A percentile compares a stretch with the other conserved stretches of the same genome.
These are phyloP conservation scores for Goniozus legneri DNA, from an alignment of 1,140 invertebrate genomes.

Conservation along the genomic window DNA sequence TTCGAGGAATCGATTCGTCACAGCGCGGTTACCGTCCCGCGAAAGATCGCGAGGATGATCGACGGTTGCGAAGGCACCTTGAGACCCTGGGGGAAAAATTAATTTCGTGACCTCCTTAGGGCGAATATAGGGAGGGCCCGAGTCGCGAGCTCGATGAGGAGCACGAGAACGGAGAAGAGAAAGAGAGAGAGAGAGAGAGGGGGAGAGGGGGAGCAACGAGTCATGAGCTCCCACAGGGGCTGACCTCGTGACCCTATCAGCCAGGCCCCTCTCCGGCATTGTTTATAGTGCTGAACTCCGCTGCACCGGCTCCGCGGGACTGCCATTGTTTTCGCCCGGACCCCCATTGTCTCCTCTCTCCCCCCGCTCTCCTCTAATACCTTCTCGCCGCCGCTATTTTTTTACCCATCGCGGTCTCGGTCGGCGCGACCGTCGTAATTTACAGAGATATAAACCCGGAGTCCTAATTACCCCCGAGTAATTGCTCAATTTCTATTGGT, in stretches of 20 bases:
- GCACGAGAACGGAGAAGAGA: not conserved
- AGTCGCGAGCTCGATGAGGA: constrained; percentile 6
- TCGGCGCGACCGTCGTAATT: constrained; percentile 31
- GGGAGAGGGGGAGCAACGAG: constrained; percentile 37
- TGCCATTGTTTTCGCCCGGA: constrained; percentile 36
- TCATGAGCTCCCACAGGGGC: constrained; percentile 49
- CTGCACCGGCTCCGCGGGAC: constrained; percentile 30
- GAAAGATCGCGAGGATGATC: constrained; percentile 18
- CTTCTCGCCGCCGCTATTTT: constrained; percentile 5
- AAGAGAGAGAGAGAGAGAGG: constrained; percentile 24
- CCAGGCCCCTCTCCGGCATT: constrained; percentile 40
- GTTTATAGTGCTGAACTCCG: constrained; percentile 42
- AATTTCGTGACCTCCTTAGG: constrained; percentile 41
- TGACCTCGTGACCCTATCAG: constrained; percentile 46
- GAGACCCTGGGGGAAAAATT: constrained; percentile 23
- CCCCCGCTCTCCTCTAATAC: constrained; percentile 1
- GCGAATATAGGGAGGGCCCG: too few species aligned
- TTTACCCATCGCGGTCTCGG: constrained; percentile 11
- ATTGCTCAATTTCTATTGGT: constrained; percentile 45
- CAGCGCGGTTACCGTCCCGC: constrained; percentile 7
- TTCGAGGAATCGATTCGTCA: constrained; percentile 1
- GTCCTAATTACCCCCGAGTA: constrained; percentile 41
- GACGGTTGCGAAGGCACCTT: not conserved
- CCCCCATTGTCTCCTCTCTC: constrained; percentile 33
- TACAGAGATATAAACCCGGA: constrained; percentile 30